Evolutionary conservation across 2,113 vertebrate genomes (phyloP).

Genomic region (Arenaria interpres): DNA sequence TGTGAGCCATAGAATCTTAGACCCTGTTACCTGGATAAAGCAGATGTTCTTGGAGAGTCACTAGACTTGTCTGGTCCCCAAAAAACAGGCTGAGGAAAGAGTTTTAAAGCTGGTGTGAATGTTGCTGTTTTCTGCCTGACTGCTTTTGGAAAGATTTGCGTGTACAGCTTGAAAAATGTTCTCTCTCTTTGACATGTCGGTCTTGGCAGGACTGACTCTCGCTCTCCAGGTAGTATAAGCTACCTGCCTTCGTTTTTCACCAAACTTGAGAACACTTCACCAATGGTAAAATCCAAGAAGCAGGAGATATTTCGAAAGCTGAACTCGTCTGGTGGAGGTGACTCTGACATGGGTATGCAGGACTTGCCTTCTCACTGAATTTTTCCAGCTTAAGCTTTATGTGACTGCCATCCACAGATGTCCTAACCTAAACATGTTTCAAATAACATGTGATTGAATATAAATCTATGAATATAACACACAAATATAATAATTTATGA

Average conservation of each 20-base stretch:
- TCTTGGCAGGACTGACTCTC: slow-evolving; percentile 87
- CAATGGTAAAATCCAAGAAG: slow-evolving; percentile 98
- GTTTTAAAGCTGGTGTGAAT: not conserved
- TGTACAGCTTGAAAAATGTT: not conserved
- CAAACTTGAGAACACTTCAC: slow-evolving; percentile 95
- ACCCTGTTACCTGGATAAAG: not conserved
- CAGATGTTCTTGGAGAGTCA: not conserved
- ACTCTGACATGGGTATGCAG: slow-evolving; percentile 97
- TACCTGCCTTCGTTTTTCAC: slow-evolving; percentile 97
- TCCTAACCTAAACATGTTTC: not conserved
- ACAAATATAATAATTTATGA: not conserved
- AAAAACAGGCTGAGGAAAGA: not conserved
- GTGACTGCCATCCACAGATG: not conserved
- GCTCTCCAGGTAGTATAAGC: slow-evolving; percentile 90
- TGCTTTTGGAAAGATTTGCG: not conserved
- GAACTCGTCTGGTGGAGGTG: slow-evolving; percentile 94
- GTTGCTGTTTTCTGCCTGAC: not conserved
- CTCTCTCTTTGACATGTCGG: not conserved
- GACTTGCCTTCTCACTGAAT: slow-evolving; percentile 37
- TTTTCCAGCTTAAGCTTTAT: not conserved
- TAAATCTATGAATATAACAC: not conserved
- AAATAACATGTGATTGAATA: not conserved
- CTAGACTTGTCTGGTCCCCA: not conserved
- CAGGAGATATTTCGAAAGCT: slow-evolving; percentile 99
- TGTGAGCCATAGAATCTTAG: not conserved